Evolutionary conservation across 2,888 invertebrate species (phyloP), one percentile per base, ranked within the genome.

Genomic region (Pterostichus niger): DNA sequence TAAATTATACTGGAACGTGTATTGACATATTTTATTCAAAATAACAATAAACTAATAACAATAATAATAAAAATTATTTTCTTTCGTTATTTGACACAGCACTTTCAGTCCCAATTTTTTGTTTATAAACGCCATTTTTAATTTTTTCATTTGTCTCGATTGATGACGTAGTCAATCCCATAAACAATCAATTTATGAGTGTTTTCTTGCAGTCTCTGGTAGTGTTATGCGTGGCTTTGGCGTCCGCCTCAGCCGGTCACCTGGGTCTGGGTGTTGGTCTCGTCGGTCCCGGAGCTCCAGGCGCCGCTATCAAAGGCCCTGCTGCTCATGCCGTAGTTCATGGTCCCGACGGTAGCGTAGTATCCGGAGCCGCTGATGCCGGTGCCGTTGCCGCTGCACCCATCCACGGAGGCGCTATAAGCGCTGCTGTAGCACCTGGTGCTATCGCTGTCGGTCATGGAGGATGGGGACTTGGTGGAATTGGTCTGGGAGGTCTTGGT

Each of bases 351-450:
- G 83, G 83, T n/a, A 49, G 52, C 40, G 56, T 83, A 5, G 35
- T 61, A 0, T 49, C 49, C 11, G 76, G 82, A 13, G 82, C 82
- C 2, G 82, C 83, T 10, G 49, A 88, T 89, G 85, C 89, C 90
- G 84, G 91, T 88, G 61, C 90, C 87, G 59, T 90, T 86, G 64
- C 89, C 86, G 84, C 89, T 88, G 15, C 90, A 88, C 82, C 89
- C 81, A 86, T 86, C 82, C 86, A 88, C 31, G 88, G 89, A 79
- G 88, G 88, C 80, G 88, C 87, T 59, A 87, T 88, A 33, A 87
- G 87, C 71, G 87, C 87, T 49, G 87, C 88, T 82, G 87, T 88
- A 2, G 86, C 87, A 40, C 88, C 89, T 6, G 89, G 89, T 79
- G 84, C 84, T 40, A 85, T 88, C 6, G 83, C 78, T 31, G 68